Evolutionary conservation across 2,888 invertebrate species (phyloP).

Genomic region (Drosophila ochracea): DNA sequence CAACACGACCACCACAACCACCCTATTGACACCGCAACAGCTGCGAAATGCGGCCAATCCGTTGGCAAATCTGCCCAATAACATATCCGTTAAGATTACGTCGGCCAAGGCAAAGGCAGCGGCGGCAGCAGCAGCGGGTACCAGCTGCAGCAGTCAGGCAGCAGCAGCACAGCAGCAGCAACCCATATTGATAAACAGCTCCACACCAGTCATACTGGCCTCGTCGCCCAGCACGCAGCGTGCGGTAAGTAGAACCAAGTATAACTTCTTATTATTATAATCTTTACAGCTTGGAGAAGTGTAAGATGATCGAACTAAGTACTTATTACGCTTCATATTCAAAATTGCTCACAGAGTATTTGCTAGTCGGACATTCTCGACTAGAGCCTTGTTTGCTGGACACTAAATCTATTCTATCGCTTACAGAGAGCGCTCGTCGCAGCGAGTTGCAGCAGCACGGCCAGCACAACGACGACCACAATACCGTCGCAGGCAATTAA

Average conservation of each 20-base stretch:
- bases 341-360: not conserved
- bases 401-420: not conserved
- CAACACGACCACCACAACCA: conserved; percentile 55
- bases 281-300: not conserved
- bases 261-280: not conserved
- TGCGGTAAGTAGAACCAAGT: conserved; percentile 54
- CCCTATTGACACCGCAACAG: conserved; percentile 73
- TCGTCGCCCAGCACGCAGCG: conserved; percentile 78
- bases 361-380: not conserved
- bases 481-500: conserved; percentile 82
- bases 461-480: conserved; percentile 71
- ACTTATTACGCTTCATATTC: not conserved
- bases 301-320: not conserved
- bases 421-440: conserved; percentile 74
- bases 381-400: not conserved
- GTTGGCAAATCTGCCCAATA: conserved; percentile 83
- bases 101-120: conserved; percentile 81
- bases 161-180: conserved; percentile 69
- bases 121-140: conserved; percentile 51
- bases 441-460: conserved; percentile 50
- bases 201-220: conserved; percentile 83
- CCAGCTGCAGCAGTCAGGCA: conserved; percentile 52
- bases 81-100: conserved; percentile 84
- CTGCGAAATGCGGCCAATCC: conserved; percentile 77
- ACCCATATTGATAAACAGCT: conserved; percentile 83